Conservation (phyloP, 2,888 invertebrate genomes). For the Agriotes lineatus region DNA sequence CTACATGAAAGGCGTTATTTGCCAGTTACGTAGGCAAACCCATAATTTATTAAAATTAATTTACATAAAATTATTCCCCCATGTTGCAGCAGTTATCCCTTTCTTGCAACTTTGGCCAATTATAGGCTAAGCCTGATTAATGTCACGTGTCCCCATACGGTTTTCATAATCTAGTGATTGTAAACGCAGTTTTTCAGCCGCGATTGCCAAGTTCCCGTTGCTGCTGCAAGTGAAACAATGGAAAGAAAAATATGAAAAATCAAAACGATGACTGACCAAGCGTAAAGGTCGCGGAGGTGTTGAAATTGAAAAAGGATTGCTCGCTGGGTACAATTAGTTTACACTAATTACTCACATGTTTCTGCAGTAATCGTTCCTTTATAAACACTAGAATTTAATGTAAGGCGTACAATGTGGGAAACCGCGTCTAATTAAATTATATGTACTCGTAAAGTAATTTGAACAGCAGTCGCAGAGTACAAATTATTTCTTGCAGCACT, state of each 20-base stretch:
- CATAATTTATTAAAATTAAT: slow-evolving; percentile 22
- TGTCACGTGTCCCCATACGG: too few relatives aligned
- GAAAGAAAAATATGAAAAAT: not conserved
- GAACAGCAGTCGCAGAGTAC: too few relatives aligned
- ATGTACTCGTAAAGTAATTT: too few relatives aligned
- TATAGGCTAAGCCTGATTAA: not conserved
- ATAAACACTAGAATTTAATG: slow-evolving; percentile 7
- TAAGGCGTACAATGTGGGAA: not conserved
- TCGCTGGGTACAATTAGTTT: too few relatives aligned
- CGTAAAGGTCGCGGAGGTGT: slow-evolving; percentile 8
- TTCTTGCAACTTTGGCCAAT: not conserved
- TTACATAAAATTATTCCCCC: slow-evolving; percentile 6
- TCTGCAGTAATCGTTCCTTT: not conserved
- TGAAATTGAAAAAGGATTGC: not conserved
- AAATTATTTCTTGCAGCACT: too few relatives aligned
- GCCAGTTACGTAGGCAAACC: slow-evolving; percentile 14
- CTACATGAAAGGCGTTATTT: slow-evolving; percentile 21
- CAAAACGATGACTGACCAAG: not conserved
- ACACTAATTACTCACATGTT: not conserved
- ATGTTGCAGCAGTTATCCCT: not conserved
- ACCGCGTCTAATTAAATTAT: too few relatives aligned
- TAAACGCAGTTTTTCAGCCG: not conserved
- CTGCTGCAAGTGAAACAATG: not conserved
- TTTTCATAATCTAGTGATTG: not conserved
- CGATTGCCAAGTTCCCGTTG: not conserved